Conservation (phyloP, 2,113 vertebrate species). For the Mesocricetus auratus region DNA sequence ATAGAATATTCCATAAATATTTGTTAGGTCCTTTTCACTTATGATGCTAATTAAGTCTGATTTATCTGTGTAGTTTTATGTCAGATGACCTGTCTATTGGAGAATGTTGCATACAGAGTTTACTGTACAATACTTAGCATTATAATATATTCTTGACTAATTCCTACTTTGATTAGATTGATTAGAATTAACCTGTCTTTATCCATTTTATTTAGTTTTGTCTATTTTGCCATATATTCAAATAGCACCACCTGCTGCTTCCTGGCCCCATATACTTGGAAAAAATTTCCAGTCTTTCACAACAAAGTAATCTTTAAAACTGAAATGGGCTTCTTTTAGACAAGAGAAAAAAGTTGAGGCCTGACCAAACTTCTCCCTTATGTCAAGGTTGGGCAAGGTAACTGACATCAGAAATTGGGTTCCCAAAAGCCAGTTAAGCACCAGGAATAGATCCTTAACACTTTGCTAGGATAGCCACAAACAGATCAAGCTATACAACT, state of each 20-base stretch:
- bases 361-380: no score
- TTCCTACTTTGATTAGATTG: background rate
- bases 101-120: background rate
- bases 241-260: background rate
- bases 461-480: no score
- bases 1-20: background rate
- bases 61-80: background rate
- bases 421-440: no score
- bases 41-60: background rate
- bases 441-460: no score
- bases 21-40: background rate
- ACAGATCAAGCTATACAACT: no score
- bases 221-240: background rate
- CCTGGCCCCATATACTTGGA: background rate
- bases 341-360: no score
- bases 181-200: background rate
- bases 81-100: background rate
- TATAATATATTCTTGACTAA: background rate
- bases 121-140: background rate
- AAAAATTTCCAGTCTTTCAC: background rate
- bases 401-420: no score
- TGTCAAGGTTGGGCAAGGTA: no score
- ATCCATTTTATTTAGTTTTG: background rate
- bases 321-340: background rate
- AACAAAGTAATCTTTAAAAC: background rate